Evolutionary conservation across 2,113 vertebrate species (phyloP), one percentile per base, ranked within the genome.

Genomic region (Corythornis madagascariensis): DNA sequence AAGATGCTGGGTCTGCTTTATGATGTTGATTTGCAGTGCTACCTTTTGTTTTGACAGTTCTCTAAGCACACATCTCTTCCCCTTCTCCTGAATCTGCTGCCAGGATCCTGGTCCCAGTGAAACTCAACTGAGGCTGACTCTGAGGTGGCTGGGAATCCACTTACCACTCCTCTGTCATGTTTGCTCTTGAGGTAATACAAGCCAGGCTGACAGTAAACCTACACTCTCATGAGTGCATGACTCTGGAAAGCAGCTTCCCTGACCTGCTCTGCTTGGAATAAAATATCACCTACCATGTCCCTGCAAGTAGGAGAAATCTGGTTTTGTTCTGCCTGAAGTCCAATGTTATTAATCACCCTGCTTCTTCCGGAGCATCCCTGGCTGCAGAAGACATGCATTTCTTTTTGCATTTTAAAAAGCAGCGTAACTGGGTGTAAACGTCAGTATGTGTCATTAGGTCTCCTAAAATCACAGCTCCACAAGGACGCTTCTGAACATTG

Each of bases 341-440:
- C 13, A 9, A 13, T 0, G 0, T 6, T 33, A 12, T 59, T 9
- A 3, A 48, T 17, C 26, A 50, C 28, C 33, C 3, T 2, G 3
- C 0, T 11, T 17, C 76, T 48, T 15, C 78, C 6, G 1, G 43
- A 74, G 28, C 75, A 61, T 25, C 78, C 70, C 50, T 16, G 4
- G 50, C 8, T 25, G 28, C 24, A 8, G 10, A 24, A 67, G 4
- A 47, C 52, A 43, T 1, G 11, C 16, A 53, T 28, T 60, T 50
- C 86, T 48, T 16, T 6, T 11, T 8, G 4, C 10, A 24, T 52
- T 13, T 28, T 5, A 40, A 76, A 48, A 69, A 42, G 26, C 28
- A n/a, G 33, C 42, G 5, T 2, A 24, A 57, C 40, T 22, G 38
- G 69, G 24, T 33, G 40, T 12, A 31, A 8, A 33, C 5, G 31